Evolutionary conservation across 2,888 invertebrate genomes (phyloP).

Genomic region (Leucoptera coffeella): DNA sequence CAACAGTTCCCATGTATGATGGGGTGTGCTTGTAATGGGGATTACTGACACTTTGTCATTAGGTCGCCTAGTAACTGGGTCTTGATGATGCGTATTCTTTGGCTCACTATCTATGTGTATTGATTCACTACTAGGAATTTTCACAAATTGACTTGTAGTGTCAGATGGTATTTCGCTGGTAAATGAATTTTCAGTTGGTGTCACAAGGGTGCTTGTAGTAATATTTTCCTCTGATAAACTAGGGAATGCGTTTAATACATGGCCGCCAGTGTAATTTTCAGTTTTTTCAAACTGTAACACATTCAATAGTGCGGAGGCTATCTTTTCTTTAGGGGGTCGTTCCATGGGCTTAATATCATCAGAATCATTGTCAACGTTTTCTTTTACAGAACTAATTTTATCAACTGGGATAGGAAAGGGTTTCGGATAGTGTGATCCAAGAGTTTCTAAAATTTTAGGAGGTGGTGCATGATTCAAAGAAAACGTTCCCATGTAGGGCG

Average conservation of each 20-base stretch:
- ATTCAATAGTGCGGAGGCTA: conserved; percentile 33
- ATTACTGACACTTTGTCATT: conserved; percentile 44
- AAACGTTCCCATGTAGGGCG: conserved; percentile 61
- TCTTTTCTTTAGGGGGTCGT: conserved; percentile 43
- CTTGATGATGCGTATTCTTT: conserved; percentile 10
- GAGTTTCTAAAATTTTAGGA: conserved; percentile 53
- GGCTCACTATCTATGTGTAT: neutral
- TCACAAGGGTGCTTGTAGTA: conserved; percentile 9
- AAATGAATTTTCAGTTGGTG: conserved; percentile 1
- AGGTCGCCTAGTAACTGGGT: conserved; percentile 29
- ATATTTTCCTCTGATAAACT: conserved; percentile 36
- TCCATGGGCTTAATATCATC: conserved; percentile 35
- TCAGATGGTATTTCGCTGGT: neutral
- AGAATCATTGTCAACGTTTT: conserved; percentile 17
- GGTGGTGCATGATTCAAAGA: too few relatives aligned
- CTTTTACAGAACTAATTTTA: conserved; percentile 48
- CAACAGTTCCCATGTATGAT: conserved; percentile 54
- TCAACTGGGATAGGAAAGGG: conserved; percentile 64
- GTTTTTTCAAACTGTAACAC: conserved; percentile 24
- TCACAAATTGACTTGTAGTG: neutral
- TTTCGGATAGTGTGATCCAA: conserved; percentile 56
- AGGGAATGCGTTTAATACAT: too few relatives aligned
- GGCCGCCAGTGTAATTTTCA: conserved; percentile 27
- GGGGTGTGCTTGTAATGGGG: conserved; percentile 28
- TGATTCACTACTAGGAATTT: too few relatives aligned